Conservation (phyloP, 2,113 vertebrate genomes). For the Ictalurus punctatus region DNA sequence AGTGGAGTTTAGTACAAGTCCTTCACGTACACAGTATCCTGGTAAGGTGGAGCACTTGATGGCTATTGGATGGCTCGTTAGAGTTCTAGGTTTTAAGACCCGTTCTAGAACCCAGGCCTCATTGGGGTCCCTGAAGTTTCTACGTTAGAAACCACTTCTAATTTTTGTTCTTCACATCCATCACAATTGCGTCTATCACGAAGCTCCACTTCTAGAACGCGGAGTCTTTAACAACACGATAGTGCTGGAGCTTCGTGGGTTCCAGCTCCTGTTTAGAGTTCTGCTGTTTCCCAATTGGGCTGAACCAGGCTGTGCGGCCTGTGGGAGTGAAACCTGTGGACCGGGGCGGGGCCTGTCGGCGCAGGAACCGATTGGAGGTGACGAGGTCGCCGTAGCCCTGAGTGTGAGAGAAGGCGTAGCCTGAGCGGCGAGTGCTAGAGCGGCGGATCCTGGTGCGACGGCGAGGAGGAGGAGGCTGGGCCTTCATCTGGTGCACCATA, state of each 20-base stretch:
- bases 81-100: neutral
- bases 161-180: too few relatives aligned
- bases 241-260: slow-evolving; percentile 73
- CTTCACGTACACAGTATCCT: neutral
- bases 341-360: slow-evolving; percentile 57
- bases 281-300: slow-evolving; percentile 67
- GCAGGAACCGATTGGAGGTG: slow-evolving; percentile 83
- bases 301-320: slow-evolving; percentile 74
- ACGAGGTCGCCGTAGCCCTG: slow-evolving; percentile 91
- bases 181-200: neutral
- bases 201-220: slow-evolving; percentile 15
- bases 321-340: slow-evolving; percentile 64
- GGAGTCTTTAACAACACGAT: slow-evolving; percentile 58
- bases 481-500: slow-evolving; percentile 78
- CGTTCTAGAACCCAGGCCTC: neutral
- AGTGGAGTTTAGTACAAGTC: too few relatives aligned
- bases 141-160: neutral
- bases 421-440: slow-evolving; percentile 80
- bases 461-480: slow-evolving; percentile 64
- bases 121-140: neutral
- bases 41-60: neutral
- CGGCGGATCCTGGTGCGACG: slow-evolving; percentile 68
- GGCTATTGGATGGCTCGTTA: neutral
- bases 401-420: slow-evolving; percentile 93
- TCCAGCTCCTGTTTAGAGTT: slow-evolving; percentile 64